A percentile compares a stretch with the other conserved stretches of the same genome.
Evolutionary conservation across 2,797 vertebrate species (phyloP).

Genomic region (Ptychadena robeensis): DNA sequence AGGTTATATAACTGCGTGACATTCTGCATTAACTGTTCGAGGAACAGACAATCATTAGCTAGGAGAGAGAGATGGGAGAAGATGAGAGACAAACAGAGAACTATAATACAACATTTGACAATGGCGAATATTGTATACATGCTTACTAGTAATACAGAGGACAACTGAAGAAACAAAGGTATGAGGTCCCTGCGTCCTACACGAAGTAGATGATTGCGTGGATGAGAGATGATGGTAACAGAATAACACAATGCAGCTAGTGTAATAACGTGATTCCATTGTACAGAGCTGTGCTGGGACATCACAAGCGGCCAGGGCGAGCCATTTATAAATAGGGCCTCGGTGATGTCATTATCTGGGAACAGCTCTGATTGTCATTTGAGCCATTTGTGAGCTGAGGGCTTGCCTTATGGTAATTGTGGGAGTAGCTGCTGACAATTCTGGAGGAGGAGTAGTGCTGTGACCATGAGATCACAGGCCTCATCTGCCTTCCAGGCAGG

Average conservation of each 20-base stretch:
- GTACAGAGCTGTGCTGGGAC: conserved; percentile 3
- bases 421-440: neutral
- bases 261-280: neutral
- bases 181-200: neutral
- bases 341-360: conserved; percentile 8
- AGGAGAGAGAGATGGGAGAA: too few relatives aligned
- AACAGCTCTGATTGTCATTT: neutral
- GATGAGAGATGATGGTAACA: neutral
- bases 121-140: neutral
- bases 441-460: conserved; percentile 8
- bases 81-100: too few relatives aligned
- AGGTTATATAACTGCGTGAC: neutral
- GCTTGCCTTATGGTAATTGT: conserved; percentile 14
- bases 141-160: too few relatives aligned
- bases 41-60: too few relatives aligned
- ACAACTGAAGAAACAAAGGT: neutral
- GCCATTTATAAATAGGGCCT: neutral
- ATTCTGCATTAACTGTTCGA: neutral
- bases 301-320: neutral
- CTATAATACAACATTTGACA: neutral
- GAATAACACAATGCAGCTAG: neutral
- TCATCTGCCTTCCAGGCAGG: conserved; percentile 42
- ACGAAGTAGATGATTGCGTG: too few relatives aligned
- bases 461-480: conserved; percentile 37
- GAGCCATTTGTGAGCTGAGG: conserved; percentile 10